Evolutionary conservation across 2,888 invertebrate species (phyloP).

Genomic region (Diaperis boleti): DNA sequence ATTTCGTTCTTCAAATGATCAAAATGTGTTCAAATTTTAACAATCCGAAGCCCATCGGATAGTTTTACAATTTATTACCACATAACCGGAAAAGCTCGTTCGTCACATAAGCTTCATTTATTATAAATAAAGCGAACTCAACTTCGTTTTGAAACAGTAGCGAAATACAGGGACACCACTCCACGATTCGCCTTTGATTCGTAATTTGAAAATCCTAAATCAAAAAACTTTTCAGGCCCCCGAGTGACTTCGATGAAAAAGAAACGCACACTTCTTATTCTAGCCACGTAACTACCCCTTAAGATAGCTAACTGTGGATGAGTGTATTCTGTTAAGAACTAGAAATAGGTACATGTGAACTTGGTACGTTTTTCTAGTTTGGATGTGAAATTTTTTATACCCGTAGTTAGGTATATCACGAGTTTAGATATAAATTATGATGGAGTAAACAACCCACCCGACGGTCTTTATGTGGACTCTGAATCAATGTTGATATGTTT

Average conservation of each 20-base stretch:
- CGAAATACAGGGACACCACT: no score
- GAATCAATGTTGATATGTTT: constrained; percentile 55
- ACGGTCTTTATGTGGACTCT: constrained; percentile 46
- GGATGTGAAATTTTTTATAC: constrained; percentile 39
- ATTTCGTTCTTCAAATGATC: no score
- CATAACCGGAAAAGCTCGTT: no score
- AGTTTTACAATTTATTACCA: no score
- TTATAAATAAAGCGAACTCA: no score
- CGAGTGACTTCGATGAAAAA: constrained; percentile 10
- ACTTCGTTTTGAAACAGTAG: no score
- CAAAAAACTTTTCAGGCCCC: background rate
- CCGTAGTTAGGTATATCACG: constrained; percentile 12
- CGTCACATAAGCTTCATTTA: no score
- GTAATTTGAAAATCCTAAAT: no score
- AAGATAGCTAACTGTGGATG: constrained; percentile 48
- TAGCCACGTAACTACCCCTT: constrained; percentile 2
- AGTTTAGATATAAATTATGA: constrained; percentile 32
- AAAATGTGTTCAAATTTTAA: no score
- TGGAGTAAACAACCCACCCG: constrained; percentile 56
- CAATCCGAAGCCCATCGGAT: no score
- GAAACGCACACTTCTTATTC: constrained; percentile 31
- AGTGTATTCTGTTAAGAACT: constrained; percentile 56
- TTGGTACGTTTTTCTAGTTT: constrained; percentile 49
- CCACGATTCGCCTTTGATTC: no score
- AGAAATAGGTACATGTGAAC: constrained; percentile 45